These are phyloP conservation scores for Cephus nigrinus DNA, from an alignment of 2,888 invertebrate species.

Conservation along the genomic window DNA sequence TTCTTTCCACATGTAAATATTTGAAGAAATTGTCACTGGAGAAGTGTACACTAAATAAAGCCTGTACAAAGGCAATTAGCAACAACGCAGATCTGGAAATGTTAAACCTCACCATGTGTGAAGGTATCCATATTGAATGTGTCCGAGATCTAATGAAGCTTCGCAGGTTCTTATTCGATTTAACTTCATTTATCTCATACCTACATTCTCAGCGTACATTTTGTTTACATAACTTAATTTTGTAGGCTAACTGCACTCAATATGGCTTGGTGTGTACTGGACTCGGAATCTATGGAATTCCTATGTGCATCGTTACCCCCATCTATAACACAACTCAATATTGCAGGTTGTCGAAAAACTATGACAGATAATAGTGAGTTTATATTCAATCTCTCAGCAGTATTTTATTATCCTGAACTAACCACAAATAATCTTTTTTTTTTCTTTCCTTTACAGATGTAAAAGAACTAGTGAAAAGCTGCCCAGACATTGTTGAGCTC, in stretches of 20 bases:
- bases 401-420: neutral
- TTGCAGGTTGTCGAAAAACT: conserved; percentile 84
- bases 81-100: conserved; percentile 78
- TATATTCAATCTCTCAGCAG: conserved; percentile 17
- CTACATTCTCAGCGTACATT: neutral
- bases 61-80: conserved; percentile 76
- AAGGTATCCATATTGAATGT: conserved; percentile 76
- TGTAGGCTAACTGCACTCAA: conserved; percentile 78
- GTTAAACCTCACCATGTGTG: conserved; percentile 86
- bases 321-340: conserved; percentile 78
- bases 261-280: conserved; percentile 84
- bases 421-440: neutral
- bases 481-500: conserved; percentile 81
- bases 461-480: conserved; percentile 72
- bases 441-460: conserved; percentile 73
- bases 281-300: conserved; percentile 71
- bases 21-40: conserved; percentile 89
- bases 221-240: conserved; percentile 26
- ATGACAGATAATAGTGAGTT: conserved; percentile 81
- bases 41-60: conserved; percentile 75
- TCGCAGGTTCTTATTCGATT: conserved; percentile 65
- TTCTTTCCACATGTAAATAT: conserved; percentile 76
- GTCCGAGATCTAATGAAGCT: conserved; percentile 71
- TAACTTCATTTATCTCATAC: neutral
- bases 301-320: conserved; percentile 74